Evolutionary conservation across 2,113 vertebrate species (phyloP).

Genomic region (Lontra canadensis): DNA sequence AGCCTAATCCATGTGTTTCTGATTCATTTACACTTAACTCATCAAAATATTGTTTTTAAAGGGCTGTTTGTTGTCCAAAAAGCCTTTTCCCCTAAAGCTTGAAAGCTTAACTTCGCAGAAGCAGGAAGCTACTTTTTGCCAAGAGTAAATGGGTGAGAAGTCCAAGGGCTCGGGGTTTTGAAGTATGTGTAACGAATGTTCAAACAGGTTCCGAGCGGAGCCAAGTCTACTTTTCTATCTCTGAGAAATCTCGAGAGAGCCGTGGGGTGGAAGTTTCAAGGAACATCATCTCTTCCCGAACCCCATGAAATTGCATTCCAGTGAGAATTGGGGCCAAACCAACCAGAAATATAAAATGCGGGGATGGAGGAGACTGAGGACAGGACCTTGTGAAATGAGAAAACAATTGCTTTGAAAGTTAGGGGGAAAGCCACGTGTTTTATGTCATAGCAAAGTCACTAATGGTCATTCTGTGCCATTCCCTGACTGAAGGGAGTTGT

Average conservation of each 20-base stretch:
- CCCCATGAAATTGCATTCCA: conserved; percentile 41
- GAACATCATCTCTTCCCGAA: conserved; percentile 32
- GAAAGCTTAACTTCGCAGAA: conserved; percentile 67
- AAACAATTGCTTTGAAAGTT: not conserved
- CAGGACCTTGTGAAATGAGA: not conserved
- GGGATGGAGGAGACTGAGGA: not conserved
- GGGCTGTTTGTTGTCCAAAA: conserved; percentile 76
- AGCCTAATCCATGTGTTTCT: conserved; percentile 81
- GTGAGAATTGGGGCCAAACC: not conserved
- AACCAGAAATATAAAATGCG: not conserved
- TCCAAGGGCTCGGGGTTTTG: conserved; percentile 44
- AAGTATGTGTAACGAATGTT: conserved; percentile 54
- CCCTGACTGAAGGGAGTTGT: not conserved
- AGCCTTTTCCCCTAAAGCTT: conserved; percentile 69
- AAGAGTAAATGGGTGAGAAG: conserved; percentile 65
- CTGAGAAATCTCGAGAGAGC: conserved; percentile 34
- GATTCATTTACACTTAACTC: conserved; percentile 83
- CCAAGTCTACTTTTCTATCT: conserved; percentile 56
- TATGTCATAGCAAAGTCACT: not conserved
- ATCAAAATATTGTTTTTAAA: conserved; percentile 82
- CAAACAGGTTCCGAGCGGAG: conserved; percentile 46
- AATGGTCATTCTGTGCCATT: fast-evolving
- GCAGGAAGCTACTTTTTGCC: conserved; percentile 72
- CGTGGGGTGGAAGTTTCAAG: conserved; percentile 50
- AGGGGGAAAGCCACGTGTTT: not conserved